Conservation (phyloP, 2,113 vertebrate genomes). For the Chamaea fasciata region DNA sequence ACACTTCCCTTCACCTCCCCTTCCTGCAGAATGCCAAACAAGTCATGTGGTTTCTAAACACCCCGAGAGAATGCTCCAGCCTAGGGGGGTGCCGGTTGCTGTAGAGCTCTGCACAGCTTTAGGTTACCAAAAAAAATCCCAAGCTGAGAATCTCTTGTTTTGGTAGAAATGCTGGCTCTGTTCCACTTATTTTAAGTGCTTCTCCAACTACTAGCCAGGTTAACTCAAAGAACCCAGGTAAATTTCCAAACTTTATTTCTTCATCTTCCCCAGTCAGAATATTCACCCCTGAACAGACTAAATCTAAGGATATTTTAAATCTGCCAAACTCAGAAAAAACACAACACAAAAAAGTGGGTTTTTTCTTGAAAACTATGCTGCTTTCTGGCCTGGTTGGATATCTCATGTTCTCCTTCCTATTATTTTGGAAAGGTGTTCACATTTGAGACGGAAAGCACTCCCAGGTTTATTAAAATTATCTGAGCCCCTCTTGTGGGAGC, state of each 20-base stretch:
- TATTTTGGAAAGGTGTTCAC: not conserved
- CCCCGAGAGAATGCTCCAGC: accelerated
- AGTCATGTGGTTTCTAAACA: not conserved
- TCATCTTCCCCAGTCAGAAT: not conserved
- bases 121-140: not conserved
- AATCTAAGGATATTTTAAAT: not conserved
- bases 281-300: not conserved
- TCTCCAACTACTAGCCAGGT: not conserved
- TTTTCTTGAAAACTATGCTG: not conserved
- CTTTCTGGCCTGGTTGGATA: not conserved
- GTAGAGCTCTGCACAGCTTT: not conserved
- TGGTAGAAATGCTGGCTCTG: not conserved
- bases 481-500: not conserved
- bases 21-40: not conserved
- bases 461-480: not conserved
- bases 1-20: too few species aligned
- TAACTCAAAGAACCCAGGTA: not conserved
- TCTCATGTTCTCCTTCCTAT: not conserved
- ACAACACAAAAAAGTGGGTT: accelerated
- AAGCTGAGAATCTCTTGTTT: not conserved
- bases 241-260: not conserved
- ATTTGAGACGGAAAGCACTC: not conserved
- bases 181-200: not conserved
- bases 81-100: accelerated
- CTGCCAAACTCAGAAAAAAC: not conserved